Percentiles rank a stretch among this genome's conserved stretches.
Evolutionary conservation across 2,888 invertebrate genomes (phyloP).

Genomic region (Chesias legatella): DNA sequence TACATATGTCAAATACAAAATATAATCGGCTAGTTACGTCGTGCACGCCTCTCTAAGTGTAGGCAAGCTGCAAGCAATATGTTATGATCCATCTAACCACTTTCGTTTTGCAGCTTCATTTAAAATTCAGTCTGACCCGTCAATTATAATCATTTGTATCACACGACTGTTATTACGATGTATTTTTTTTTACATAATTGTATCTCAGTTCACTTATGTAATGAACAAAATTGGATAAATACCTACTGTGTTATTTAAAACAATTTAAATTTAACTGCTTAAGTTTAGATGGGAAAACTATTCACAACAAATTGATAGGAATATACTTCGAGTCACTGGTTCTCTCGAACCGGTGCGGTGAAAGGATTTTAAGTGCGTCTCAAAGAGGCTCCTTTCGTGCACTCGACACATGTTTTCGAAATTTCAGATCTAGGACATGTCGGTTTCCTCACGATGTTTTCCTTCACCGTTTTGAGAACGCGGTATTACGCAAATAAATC

Average conservation of each 20-base stretch:
- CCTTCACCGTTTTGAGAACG: no score
- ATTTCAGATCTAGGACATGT: no score
- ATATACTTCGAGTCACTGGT: no score
- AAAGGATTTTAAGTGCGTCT: no score
- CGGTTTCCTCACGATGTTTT: no score
- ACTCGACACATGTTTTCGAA: no score
- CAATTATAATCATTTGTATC: slow-evolving; percentile 59
- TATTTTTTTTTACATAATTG: slow-evolving; percentile 28
- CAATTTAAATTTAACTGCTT: no score
- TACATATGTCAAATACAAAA: slow-evolving; percentile 23
- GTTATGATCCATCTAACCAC: slow-evolving; percentile 13
- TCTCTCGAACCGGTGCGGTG: no score
- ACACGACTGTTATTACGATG: slow-evolving; percentile 37
- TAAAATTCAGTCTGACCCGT: slow-evolving; percentile 21
- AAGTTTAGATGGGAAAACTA: no score
- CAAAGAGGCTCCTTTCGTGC: no score
- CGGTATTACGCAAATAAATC: no score
- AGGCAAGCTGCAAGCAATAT: slow-evolving; percentile 15
- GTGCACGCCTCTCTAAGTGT: slow-evolving; percentile 8
- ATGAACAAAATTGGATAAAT: slow-evolving; percentile 5
- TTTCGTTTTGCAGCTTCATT: slow-evolving; percentile 19
- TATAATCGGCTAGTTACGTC: slow-evolving; percentile 23
- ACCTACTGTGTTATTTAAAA: not conserved
- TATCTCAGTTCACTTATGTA: slow-evolving; percentile 16
- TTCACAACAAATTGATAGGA: no score